Conservation (phyloP, 2,113 vertebrate genomes). For the Capra hircus region DNA sequence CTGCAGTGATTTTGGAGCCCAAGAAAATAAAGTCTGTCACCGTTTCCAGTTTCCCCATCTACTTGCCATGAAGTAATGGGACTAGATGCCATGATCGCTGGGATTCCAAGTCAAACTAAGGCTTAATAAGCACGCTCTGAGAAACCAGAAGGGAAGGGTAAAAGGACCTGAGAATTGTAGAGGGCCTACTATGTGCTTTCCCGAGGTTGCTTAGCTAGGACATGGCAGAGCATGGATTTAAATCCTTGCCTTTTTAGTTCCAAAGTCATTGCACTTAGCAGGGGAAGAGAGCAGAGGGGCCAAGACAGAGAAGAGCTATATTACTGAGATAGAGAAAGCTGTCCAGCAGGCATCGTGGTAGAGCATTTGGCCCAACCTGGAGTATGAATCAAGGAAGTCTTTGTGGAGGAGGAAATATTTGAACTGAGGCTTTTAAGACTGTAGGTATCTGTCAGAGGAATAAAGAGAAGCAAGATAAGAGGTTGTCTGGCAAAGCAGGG, state of each 20-base stretch:
- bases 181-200: not conserved
- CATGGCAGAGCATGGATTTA: not conserved
- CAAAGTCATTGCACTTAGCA: not conserved
- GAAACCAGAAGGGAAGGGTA: not conserved
- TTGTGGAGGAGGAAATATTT: not conserved
- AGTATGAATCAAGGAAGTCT: not conserved
- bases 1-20: not conserved
- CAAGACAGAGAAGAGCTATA: not conserved
- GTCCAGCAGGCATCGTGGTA: not conserved
- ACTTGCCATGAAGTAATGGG: not conserved
- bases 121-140: not conserved
- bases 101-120: not conserved
- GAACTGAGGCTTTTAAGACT: not conserved
- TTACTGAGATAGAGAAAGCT: not conserved
- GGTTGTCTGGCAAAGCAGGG: not conserved
- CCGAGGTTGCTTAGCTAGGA: not conserved
- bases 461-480: constrained; percentile 1
- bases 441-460: not conserved
- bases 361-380: not conserved
- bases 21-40: not conserved
- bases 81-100: not conserved
- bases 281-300: not conserved
- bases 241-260: not conserved
- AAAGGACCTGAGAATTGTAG: not conserved
- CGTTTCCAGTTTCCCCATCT: not conserved